These are phyloP conservation scores for Zootoca vivipara DNA, from an alignment of 2,113 vertebrate species.

Conservation along the genomic window DNA sequence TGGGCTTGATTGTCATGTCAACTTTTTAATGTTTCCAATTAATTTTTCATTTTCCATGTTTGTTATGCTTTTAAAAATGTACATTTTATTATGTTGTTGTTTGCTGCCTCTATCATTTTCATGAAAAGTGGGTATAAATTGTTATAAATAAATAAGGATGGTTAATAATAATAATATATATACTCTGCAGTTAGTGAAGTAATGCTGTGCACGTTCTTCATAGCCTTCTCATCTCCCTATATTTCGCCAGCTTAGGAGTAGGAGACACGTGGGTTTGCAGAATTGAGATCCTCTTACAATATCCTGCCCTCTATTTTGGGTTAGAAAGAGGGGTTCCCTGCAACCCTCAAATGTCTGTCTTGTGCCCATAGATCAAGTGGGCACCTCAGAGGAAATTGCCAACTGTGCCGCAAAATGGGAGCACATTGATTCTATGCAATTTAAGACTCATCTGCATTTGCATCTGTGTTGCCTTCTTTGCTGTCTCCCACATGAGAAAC, in stretches of 20 bases:
- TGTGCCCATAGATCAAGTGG: background rate
- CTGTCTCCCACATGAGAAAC: too few species aligned
- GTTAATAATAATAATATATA: background rate
- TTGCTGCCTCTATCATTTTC: background rate
- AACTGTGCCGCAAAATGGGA: background rate
- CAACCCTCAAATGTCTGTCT: background rate
- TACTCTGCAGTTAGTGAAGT: background rate
- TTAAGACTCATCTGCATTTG: background rate
- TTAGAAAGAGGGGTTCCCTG: background rate
- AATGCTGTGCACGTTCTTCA: background rate
- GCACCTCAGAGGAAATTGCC: background rate
- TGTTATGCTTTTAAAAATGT: background rate
- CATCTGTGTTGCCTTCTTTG: too few species aligned
- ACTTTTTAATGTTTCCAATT: background rate
- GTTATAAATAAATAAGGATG: background rate
- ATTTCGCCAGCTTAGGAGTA: background rate
- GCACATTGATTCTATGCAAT: background rate
- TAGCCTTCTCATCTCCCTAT: background rate
- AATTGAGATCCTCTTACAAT: background rate
- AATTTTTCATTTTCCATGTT: background rate
- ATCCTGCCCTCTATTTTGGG: too few species aligned
- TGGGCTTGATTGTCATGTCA: background rate
- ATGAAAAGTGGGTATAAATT: background rate
- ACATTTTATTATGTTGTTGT: background rate
- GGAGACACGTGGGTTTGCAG: background rate